Base-by-base conservation (phyloP, 2,888 invertebrate species). In the Aethes cnicana region DNA sequence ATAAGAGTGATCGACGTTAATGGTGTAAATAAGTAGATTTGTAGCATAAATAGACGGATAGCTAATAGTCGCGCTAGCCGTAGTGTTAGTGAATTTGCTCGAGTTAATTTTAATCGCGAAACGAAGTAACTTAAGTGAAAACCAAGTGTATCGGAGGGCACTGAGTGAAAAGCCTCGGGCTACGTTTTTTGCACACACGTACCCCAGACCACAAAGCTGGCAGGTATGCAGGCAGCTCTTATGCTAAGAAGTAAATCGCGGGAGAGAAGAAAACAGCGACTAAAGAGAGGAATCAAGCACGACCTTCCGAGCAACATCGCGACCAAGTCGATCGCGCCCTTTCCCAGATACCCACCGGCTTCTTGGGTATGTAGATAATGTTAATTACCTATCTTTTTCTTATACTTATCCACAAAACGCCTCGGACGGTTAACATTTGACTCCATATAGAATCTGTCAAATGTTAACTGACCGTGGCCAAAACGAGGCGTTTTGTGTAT, bases 171-270 rank as follows among this genome's bases (percentile, higher is more conserved):
- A 56, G 55, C 55, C 46, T 39, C 48, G 56, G 53, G 56, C 48
- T 53, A 58, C 66, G 69, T 72, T 76, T 66, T 73, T 74, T 65
- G 64, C 67, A 68, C 67, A 66, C 56, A 76, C 67, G 74, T 58
- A 63, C 62, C 56, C 39, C 74, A 72, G 76, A 84, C 82, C 77
- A 77, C 82, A 86, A 89, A 84, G 79, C 89, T 89, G 90, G 93
- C 93, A 92, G 93, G 94, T 82, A 96, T 96, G 96, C 96, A 96
- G 93, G 96, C 96, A 92, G 96, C 96, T 91, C 93, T 96, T 92
- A 95, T 96, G 92, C 93, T 96, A 91, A 94, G 96, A 92, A 93
- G 95, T 90, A 95, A 96, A 92, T 95, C 95, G 92, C 94, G 95
- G 91, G 94, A 95, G 90, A 93, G 93, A 90, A 91, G 92, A 91